Percentiles rank a stretch among this genome's conserved stretches.
Evolutionary conservation across 2,888 invertebrate genomes (phyloP).

Genomic region (Thelaira solivaga): DNA sequence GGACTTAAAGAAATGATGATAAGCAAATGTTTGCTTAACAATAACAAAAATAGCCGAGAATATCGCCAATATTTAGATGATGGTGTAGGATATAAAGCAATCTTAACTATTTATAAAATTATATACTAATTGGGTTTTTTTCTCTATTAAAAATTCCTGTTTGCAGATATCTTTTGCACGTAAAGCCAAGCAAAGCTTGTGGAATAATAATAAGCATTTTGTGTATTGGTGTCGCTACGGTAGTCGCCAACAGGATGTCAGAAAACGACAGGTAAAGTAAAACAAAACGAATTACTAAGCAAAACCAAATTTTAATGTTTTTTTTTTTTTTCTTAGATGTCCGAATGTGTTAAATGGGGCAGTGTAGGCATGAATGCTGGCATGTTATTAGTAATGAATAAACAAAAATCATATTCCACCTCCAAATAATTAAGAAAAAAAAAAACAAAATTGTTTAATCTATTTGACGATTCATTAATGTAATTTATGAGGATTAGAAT

Average conservation of each 20-base stretch:
- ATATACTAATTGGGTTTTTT: constrained; percentile 17
- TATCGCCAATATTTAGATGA: constrained; percentile 42
- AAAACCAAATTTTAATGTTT: neutral
- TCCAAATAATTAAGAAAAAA: constrained; percentile 61
- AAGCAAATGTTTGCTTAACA: constrained; percentile 29
- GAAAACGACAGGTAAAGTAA: constrained; percentile 82
- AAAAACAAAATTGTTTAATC: neutral
- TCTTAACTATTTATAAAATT: constrained; percentile 6
- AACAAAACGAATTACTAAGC: neutral
- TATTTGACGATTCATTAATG: constrained; percentile 8
- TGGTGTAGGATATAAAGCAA: constrained; percentile 52
- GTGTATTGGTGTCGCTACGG: constrained; percentile 86
- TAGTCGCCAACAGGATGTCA: constrained; percentile 82
- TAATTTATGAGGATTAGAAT: constrained; percentile 56
- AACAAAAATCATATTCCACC: constrained; percentile 71
- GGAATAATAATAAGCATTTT: constrained; percentile 81
- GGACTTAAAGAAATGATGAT: constrained; percentile 42
- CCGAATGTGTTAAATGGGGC: constrained; percentile 85
- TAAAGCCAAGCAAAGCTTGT: constrained; percentile 75
- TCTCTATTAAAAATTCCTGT: constrained; percentile 17
- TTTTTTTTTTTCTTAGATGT: constrained; percentile 80
- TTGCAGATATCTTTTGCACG: constrained; percentile 75
- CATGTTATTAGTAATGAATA: constrained; percentile 81
- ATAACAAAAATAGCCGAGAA: constrained; percentile 33
- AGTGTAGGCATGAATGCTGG: constrained; percentile 84